A percentile compares a stretch with the other conserved stretches of the same genome.
phyloP scores from a whole-genome alignment of 2,113 vertebrate genomes.

The Thinocorus orbignyianus region DNA sequence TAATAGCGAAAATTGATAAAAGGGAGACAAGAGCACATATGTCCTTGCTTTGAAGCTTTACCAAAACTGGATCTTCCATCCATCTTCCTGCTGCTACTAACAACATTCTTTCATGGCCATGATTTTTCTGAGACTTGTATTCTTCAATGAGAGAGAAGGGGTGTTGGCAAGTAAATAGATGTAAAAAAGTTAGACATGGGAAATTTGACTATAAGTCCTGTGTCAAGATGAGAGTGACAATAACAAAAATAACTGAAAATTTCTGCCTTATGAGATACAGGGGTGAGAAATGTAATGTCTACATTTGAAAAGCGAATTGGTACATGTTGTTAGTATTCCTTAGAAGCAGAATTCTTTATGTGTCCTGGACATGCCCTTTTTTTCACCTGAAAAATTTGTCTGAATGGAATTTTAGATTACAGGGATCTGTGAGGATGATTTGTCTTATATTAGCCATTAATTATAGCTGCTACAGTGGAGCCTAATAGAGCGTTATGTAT shows the following conservation, averaged over 20 bases:
- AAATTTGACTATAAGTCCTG: neutral
- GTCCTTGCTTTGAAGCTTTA: neutral
- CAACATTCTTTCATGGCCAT: neutral
- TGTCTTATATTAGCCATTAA: neutral
- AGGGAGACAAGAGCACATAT: neutral
- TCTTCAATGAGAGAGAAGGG: neutral
- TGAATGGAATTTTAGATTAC: neutral
- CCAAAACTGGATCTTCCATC: neutral
- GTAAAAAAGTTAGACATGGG: neutral
- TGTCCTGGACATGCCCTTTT: neutral
- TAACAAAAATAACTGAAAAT: neutral
- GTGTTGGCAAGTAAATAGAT: neutral
- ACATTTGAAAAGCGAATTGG: neutral
- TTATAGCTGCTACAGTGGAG: neutral
- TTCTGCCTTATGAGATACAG: neutral
- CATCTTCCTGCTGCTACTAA: neutral
- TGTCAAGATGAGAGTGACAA: neutral
- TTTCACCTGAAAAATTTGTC: neutral
- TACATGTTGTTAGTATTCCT: neutral
- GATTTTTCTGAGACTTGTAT: neutral
- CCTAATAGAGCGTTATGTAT: neutral
- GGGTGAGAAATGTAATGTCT: neutral
- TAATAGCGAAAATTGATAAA: neutral
- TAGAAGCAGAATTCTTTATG: neutral
- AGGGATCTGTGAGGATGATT: neutral